These are phyloP conservation scores for Paramuricea clavata DNA, from an alignment of 92 coral and sea anemone species.

Conservation along the genomic window DNA sequence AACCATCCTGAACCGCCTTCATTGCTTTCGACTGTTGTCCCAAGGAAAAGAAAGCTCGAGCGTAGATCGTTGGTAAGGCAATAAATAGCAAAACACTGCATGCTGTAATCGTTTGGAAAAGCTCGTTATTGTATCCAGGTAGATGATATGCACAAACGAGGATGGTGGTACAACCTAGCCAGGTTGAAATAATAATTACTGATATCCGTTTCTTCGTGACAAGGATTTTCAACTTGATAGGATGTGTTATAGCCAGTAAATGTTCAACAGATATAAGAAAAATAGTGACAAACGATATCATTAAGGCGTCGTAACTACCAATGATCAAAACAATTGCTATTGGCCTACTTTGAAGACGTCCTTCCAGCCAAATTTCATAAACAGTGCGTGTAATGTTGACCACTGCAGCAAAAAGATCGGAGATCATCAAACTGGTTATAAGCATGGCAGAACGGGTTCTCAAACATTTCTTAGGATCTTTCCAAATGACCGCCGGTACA, in stretches of 20 bases:
- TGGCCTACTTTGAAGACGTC: not conserved
- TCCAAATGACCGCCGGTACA: slow-evolving; percentile 5
- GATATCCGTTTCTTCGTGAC: slow-evolving; percentile 5
- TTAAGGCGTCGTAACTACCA: not conserved
- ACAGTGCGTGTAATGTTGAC: not conserved
- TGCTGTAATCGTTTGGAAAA: slow-evolving; percentile 13
- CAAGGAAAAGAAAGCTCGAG: not conserved
- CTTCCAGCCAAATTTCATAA: not conserved
- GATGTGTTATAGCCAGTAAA: not conserved
- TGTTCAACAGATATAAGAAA: slow-evolving; percentile 24
- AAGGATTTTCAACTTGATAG: slow-evolving; percentile 5
- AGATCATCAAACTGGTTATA: slow-evolving; percentile 6
- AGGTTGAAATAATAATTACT: not conserved
- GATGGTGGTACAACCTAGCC: not conserved
- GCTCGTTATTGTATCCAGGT: not conserved
- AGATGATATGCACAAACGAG: not conserved
- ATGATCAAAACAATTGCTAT: not conserved
- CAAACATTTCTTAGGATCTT: slow-evolving; percentile 42
- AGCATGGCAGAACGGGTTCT: slow-evolving; percentile 34
- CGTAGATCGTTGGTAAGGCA: slow-evolving; percentile 22
- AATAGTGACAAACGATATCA: slow-evolving; percentile 3
- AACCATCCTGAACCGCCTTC: not conserved
- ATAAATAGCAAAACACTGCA: not conserved
- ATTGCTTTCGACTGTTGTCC: slow-evolving; percentile 6
- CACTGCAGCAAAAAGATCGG: slow-evolving; percentile 6